These are phyloP conservation scores for Poecilia velifera DNA, from an alignment of 2,797 vertebrate genomes.

Conservation along the genomic window DNA sequence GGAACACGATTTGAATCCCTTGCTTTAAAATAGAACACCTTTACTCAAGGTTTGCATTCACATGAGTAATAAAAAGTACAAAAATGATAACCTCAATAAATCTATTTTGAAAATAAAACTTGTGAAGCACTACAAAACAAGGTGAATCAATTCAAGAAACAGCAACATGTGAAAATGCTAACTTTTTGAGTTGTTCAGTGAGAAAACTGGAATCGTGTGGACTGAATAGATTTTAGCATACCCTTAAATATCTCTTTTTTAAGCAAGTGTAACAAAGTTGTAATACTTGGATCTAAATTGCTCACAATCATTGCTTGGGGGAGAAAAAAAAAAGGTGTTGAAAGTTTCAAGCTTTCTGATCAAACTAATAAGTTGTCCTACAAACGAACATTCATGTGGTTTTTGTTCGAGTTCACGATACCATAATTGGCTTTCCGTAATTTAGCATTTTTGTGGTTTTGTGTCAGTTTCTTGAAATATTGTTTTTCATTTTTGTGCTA, in stretches of 20 bases:
- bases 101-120: not conserved
- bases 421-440: not conserved
- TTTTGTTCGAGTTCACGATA: not conserved
- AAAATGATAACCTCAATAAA: not conserved
- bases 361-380: not conserved
- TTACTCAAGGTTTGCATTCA: constrained; percentile 4
- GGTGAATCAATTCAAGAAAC: not conserved
- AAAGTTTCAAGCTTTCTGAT: not conserved
- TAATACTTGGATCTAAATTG: not conserved
- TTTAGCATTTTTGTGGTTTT: not conserved
- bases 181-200: not conserved
- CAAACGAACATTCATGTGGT: not conserved
- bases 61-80: not conserved
- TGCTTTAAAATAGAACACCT: constrained; percentile 10
- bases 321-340: not conserved
- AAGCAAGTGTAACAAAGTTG: not conserved
- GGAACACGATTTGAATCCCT: not conserved
- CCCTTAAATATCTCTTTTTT: not conserved
- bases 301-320: not conserved
- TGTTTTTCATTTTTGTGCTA: not conserved
- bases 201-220: not conserved
- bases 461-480: not conserved
- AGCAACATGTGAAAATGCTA: not conserved
- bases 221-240: not conserved
- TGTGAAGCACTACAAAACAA: not conserved